Conservation (phyloP, 2,888 invertebrate species). For the Colletes collaris region DNA sequence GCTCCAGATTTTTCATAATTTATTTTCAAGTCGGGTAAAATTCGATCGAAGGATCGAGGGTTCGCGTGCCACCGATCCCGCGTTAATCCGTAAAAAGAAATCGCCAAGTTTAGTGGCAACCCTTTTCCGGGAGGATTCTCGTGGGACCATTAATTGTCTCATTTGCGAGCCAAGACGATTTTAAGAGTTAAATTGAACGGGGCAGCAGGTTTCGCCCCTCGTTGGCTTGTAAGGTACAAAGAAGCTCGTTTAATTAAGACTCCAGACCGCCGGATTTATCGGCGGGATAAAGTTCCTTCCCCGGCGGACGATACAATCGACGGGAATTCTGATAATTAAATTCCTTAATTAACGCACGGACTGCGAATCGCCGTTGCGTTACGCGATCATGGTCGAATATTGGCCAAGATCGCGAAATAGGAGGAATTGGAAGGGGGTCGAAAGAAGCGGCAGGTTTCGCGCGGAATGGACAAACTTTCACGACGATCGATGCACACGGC, state of each 20-base stretch:
- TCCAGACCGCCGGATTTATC: slow-evolving; percentile 18
- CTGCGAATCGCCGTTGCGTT: slow-evolving; percentile 18
- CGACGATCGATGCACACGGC: slow-evolving; percentile 27
- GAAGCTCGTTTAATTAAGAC: slow-evolving; percentile 38
- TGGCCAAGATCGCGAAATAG: neutral
- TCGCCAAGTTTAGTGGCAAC: too few relatives aligned
- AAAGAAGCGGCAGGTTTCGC: slow-evolving; percentile 12
- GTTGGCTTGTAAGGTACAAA: neutral
- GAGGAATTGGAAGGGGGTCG: too few relatives aligned
- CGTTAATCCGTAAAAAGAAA: too few relatives aligned
- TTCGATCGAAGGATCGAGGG: too few relatives aligned
- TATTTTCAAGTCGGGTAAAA: too few relatives aligned
- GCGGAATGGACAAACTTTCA: slow-evolving; percentile 20
- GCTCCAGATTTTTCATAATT: too few relatives aligned
- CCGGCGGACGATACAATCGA: slow-evolving; percentile 10
- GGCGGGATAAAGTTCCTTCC: slow-evolving; percentile 2
- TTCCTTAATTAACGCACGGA: slow-evolving; percentile 32
- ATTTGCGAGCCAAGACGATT: slow-evolving; percentile 9
- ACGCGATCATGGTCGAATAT: slow-evolving; percentile 12
- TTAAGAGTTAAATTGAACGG: slow-evolving; percentile 27
- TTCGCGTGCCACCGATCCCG: too few relatives aligned
- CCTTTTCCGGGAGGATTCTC: neutral
- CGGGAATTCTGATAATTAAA: slow-evolving; percentile 51
- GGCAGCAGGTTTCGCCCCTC: neutral
- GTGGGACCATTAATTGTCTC: neutral